Evolutionary conservation across 1,140 invertebrate genomes (phyloP).

Genomic region (Nylanderia fulva): DNA sequence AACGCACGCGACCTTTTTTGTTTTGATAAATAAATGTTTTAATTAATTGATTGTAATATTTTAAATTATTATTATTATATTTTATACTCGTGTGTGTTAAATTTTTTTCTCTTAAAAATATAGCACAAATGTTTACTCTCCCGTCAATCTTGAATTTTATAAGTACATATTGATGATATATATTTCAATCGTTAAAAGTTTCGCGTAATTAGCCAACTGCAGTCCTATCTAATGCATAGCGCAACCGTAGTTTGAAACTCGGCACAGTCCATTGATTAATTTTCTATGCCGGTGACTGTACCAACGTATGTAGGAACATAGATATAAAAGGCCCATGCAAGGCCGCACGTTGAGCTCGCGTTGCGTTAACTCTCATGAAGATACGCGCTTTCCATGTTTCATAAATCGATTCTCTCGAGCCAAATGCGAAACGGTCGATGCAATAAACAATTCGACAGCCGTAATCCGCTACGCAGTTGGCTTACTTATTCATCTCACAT

Average conservation of each 20-base stretch:
- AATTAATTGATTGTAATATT: conserved; percentile 3
- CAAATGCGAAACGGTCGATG: background rate
- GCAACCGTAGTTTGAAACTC: conserved; percentile 65
- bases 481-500: background rate
- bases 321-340: conserved; percentile 28
- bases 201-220: conserved; percentile 34
- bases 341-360: conserved; percentile 37
- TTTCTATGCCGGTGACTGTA: conserved; percentile 57
- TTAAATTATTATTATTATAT: background rate
- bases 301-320: background rate
- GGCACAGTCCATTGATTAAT: conserved; percentile 58
- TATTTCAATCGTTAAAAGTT: conserved; percentile 42
- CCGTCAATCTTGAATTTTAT: background rate
- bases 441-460: background rate
- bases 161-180: background rate
- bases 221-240: conserved; percentile 4
- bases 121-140: background rate
- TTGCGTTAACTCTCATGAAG: conserved; percentile 48
- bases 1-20: background rate
- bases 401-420: conserved; percentile 43
- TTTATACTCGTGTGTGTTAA: too few relatives aligned
- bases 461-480: background rate
- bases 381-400: conserved; percentile 27
- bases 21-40: background rate
- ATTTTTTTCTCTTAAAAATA: background rate